Evolutionary conservation across 2,888 invertebrate species (phyloP), one percentile per base, ranked within the genome.

Genomic region (Byasa hedistus): DNA sequence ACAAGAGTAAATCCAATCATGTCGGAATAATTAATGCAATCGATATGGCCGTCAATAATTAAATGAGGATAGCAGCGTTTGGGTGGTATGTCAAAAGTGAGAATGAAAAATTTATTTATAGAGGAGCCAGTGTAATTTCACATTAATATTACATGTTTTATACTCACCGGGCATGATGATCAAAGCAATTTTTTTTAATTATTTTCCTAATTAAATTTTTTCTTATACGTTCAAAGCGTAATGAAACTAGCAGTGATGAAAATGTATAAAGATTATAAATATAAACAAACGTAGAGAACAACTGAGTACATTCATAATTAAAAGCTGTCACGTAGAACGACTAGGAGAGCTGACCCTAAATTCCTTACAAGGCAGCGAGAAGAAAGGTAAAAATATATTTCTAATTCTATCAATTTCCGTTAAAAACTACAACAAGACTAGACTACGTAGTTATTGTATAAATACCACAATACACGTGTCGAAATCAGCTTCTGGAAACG

Each of bases 1-100:
- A 54, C 52, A 22, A 2, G 52, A 12, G 12, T 54, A 54, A 54
- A 54, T 54, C 22, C 52, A 54, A 54, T 54, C 7, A 54, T 22
- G 52, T 22, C 2, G 12, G 22, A 23, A 22, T 54, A 54, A 54
- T 54, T 54, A 54, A 54, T 10, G 52, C 52, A 7, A 54, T 54
- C 52, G 52, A 22, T 54, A 22, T 54, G n/a, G 15, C n/a, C 52
- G 22, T 54, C 22, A 54, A 22, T 54, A 23, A 54, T 54, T 54
- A 54, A 54, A 54, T 54, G 7, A 52, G 52, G 21, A n/a, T 15
- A 54, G 22, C 22, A 10, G 7, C 52, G 52, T 19, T 52, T 21
- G 52, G 8, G 52, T 21, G 52, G 52, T 52, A 52, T 52, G 21
- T 54, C 22, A 22, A 23, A 54, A 54, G 22, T 22, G n/a, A 54